Base-by-base conservation (phyloP, 2,888 invertebrate species). In the Halictus ligatus region DNA sequence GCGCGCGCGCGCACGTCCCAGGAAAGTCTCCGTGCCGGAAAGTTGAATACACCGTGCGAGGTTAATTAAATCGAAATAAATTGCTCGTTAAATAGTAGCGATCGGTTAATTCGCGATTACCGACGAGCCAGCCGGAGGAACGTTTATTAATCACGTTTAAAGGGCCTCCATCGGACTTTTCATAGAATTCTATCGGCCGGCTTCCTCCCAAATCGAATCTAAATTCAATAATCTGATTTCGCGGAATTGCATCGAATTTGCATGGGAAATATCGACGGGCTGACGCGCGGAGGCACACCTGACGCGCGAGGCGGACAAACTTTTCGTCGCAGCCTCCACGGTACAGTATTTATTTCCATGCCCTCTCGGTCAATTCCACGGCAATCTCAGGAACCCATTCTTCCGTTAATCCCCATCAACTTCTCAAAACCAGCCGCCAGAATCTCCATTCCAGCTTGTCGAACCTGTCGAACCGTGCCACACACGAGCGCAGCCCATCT, bases 191-290 rank as follows among this genome's bases (percentile, higher is more conserved):
- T 69, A 84, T 85, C 54, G 40, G 64, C 84, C 67, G n/a, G n/a
- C n/a, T 21, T 18, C 54, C 54, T n/a, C 29, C 73, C 50, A 67
- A 71, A 83, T 85, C 79, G 85, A 84, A 85, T 84, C 79, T 76
- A 74, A 75, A 84, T 84, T 85, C 84, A 84, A 84, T 83, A 84
- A 85, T 79, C 85, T 73, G 85, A 84, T 85, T 75, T 69, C 58
- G 64, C 54, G 84, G 83, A 85, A 84, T 85, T 84, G 85, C 84
- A 64, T 43, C 43, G 67, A 73, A 84, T 85, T 85, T 79, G 84
- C 84, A 79, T 84, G 48, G 78, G 75, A 73, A 73, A 79, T 75
- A 67, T 75, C 71, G 71, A 54, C 25, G 43, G 35, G 35, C 54
- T 64, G 54, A 46, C 72, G 75, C 75, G 25, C 10, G 77, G 10